Evolutionary conservation across 1,140 invertebrate genomes (phyloP).

Genomic region (Philaenus spumarius): DNA sequence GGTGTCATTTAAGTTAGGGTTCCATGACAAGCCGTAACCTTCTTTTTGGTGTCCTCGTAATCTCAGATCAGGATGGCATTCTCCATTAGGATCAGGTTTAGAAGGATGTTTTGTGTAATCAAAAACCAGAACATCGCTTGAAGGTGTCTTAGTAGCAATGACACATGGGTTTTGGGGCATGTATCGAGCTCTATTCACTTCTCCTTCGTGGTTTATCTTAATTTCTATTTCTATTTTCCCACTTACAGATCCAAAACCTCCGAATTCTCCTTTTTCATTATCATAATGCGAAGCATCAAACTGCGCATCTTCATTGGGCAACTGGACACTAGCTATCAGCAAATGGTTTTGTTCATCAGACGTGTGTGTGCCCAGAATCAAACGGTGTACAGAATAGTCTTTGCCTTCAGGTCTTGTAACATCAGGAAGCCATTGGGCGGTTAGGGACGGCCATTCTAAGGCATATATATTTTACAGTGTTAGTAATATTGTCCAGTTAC

Average conservation of each 20-base stretch:
- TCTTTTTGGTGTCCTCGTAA: constrained; percentile 98
- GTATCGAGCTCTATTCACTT: constrained; percentile 97
- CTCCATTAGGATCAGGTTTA: constrained; percentile 94
- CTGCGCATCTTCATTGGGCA: constrained; percentile 98
- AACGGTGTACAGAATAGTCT: constrained; percentile 95
- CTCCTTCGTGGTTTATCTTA: constrained; percentile 99
- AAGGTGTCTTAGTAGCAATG: constrained; percentile 99
- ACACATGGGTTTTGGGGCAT: constrained; percentile 99
- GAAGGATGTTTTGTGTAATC: constrained; percentile 99
- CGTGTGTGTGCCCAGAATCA: constrained; percentile 98
- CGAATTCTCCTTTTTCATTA: constrained; percentile 98
- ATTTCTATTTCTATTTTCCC: constrained; percentile 99
- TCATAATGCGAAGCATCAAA: constrained; percentile 99
- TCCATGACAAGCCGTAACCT: constrained; percentile 99
- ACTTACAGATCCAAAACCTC: constrained; percentile 97
- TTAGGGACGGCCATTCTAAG: constrained; percentile 94
- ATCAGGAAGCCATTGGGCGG: constrained; percentile 99
- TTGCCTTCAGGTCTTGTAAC: constrained; percentile 96
- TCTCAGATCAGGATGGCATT: constrained; percentile 86
- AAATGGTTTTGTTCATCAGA: constrained; percentile 99
- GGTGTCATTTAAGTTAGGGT: constrained; percentile 96
- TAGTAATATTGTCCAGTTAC: too few relatives aligned
- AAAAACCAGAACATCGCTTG: constrained; percentile 98
- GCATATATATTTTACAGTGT: too few relatives aligned
- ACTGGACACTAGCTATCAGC: constrained; percentile 95